Conservation (phyloP, 2,113 vertebrate species). For the Anas platyrhynchos region DNA sequence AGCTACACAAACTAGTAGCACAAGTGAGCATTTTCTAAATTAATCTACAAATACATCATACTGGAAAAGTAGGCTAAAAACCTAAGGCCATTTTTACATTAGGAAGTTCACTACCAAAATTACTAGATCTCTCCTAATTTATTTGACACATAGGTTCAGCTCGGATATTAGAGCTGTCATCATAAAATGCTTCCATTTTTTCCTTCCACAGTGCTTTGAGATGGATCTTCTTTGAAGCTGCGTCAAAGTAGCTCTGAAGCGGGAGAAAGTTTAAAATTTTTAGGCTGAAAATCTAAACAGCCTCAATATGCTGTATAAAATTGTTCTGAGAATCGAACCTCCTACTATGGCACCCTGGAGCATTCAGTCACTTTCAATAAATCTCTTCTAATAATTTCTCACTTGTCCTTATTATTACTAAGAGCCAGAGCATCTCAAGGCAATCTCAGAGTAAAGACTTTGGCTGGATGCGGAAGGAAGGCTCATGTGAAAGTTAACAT, state of each 20-base stretch:
- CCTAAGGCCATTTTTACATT: neutral
- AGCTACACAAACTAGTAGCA: rapidly evolving
- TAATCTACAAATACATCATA: neutral
- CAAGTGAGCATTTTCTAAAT: neutral
- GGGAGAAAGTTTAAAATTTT: conserved; percentile 15
- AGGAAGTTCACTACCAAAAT: conserved; percentile 7
- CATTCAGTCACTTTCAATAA: conserved; percentile 58
- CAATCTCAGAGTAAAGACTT: conserved; percentile 48
- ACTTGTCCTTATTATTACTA: conserved; percentile 61
- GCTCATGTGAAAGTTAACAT: conserved; percentile 18
- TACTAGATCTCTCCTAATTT: conserved; percentile 43
- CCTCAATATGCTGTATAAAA: conserved; percentile 43
- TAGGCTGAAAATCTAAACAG: conserved; percentile 54
- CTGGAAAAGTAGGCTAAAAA: neutral
- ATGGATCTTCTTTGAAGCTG: conserved; percentile 51
- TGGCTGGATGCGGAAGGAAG: neutral
- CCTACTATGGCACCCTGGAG: conserved; percentile 12
- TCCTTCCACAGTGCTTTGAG: conserved; percentile 25
- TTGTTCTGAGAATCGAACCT: conserved; percentile 42
- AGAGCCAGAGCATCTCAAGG: conserved; percentile 61
- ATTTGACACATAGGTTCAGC: conserved; percentile 34
- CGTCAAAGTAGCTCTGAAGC: conserved; percentile 58
- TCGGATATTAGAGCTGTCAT: conserved; percentile 38
- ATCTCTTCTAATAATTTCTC: conserved; percentile 61
- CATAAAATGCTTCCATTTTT: conserved; percentile 42